These are phyloP conservation scores for Nannospalax galili DNA, from an alignment of 2,113 vertebrate species.

Conservation along the genomic window DNA sequence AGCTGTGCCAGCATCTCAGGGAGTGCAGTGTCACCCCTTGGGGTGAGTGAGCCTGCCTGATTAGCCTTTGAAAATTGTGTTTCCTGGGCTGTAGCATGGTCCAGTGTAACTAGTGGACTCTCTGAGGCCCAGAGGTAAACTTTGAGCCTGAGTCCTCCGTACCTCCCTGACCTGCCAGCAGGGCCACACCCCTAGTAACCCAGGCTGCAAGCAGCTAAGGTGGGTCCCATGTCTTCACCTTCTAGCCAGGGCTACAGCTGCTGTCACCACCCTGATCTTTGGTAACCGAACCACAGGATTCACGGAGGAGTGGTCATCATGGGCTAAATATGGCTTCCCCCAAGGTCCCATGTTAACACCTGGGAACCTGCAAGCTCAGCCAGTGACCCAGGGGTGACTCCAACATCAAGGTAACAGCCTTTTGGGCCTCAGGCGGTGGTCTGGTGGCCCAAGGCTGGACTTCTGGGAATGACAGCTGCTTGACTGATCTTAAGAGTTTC, in stretches of 20 bases:
- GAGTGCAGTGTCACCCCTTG: neutral
- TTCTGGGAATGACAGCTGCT: neutral
- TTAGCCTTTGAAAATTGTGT: no score
- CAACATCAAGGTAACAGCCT: neutral
- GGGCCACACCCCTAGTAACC: rapidly evolving
- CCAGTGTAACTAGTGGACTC: no score
- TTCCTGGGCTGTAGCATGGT: no score
- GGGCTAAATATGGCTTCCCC: neutral
- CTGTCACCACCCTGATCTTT: neutral
- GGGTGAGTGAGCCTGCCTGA: no score
- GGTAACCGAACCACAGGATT: neutral
- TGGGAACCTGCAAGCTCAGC: no score
- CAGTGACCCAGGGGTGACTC: neutral
- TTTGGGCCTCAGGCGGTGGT: neutral
- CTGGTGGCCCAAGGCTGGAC: no score
- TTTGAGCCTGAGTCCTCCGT: neutral
- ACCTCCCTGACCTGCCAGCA: neutral
- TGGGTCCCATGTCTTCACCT: neutral
- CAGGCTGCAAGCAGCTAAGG: neutral
- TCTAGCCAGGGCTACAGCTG: neutral
- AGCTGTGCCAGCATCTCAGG: neutral
- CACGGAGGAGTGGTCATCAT: rapidly evolving
- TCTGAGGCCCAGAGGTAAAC: neutral
- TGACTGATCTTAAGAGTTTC: no score
- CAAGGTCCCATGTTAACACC: no score